phyloP scores from a whole-genome alignment of 1,140 invertebrate species.

The Ips typographus region DNA sequence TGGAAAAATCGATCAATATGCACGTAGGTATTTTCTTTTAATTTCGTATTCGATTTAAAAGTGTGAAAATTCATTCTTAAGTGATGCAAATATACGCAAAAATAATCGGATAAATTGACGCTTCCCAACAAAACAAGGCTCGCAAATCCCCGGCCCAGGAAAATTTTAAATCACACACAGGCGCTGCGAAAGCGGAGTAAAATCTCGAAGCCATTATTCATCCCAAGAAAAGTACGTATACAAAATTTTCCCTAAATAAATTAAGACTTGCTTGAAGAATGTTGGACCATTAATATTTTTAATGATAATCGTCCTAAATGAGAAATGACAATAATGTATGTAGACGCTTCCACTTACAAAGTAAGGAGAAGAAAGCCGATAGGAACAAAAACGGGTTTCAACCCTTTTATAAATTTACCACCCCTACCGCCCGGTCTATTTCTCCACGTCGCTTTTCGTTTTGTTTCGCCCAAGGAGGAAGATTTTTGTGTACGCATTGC shows the following conservation, averaged over 20 bases:
- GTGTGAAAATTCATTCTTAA: conserved; percentile 1
- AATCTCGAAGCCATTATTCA: conserved; percentile 43
- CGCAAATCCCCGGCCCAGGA: conserved; percentile 19
- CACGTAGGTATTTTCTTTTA: too few relatives aligned
- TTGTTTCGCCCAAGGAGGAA: conserved; percentile 39
- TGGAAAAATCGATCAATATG: too few relatives aligned
- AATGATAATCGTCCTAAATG: conserved; percentile 50
- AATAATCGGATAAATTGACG: conserved; percentile 30
- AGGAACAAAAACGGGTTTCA: conserved; percentile 44
- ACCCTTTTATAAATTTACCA: conserved; percentile 45
- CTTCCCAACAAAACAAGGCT: conserved; percentile 23
- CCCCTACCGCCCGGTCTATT: conserved; percentile 26
- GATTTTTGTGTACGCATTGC: conserved; percentile 44
- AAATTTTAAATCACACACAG: conserved; percentile 43
- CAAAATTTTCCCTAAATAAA: conserved; percentile 49
- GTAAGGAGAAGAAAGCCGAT: conserved; percentile 42
- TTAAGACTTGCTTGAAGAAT: conserved; percentile 51
- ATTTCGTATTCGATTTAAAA: background rate
- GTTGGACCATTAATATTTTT: conserved; percentile 51
- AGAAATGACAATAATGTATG: conserved; percentile 53
- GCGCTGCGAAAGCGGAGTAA: conserved; percentile 21
- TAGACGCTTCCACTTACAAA: conserved; percentile 45
- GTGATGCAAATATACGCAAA: conserved; percentile 23
- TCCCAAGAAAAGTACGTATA: conserved; percentile 45
- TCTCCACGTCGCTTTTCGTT: conserved; percentile 47